Percentiles rank a stretch among this genome's conserved stretches.
Evolutionary conservation across 2,888 invertebrate genomes (phyloP).

Genomic region (Germaria angustata): DNA sequence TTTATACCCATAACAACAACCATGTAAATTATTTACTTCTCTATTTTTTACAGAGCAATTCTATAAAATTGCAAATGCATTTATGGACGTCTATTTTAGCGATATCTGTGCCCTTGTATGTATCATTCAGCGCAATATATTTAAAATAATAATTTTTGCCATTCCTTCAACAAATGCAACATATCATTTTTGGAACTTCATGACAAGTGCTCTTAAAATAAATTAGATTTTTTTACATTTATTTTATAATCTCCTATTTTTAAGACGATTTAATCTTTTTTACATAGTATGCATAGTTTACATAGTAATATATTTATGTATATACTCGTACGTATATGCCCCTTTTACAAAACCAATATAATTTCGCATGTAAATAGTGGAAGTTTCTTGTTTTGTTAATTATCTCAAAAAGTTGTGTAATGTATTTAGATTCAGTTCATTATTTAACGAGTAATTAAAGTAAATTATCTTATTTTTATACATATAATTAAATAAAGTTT

Average conservation of each 20-base stretch:
- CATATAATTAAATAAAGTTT: conserved; percentile 14
- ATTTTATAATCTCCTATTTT: neutral
- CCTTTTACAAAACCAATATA: neutral
- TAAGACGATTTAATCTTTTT: neutral
- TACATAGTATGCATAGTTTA: neutral
- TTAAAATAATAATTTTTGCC: neutral
- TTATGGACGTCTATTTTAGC: neutral
- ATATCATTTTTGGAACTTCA: neutral
- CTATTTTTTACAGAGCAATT: conserved; percentile 62
- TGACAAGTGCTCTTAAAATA: neutral
- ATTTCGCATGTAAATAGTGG: neutral
- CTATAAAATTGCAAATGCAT: conserved; percentile 34
- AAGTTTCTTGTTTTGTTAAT: neutral
- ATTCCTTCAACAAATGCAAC: neutral
- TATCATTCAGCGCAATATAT: conserved; percentile 1
- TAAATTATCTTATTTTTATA: conserved; percentile 10
- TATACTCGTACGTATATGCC: neutral
- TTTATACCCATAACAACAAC: too few relatives aligned
- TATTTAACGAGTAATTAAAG: neutral
- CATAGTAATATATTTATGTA: too few relatives aligned
- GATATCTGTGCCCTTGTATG: conserved; percentile 1
- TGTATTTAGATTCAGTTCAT: conserved; percentile 41
- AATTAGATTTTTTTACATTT: too few relatives aligned
- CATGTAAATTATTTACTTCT: too few relatives aligned
- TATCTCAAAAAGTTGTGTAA: neutral